phyloP scores from a whole-genome alignment of 2,113 vertebrate genomes.

The Scomber scombrus region DNA sequence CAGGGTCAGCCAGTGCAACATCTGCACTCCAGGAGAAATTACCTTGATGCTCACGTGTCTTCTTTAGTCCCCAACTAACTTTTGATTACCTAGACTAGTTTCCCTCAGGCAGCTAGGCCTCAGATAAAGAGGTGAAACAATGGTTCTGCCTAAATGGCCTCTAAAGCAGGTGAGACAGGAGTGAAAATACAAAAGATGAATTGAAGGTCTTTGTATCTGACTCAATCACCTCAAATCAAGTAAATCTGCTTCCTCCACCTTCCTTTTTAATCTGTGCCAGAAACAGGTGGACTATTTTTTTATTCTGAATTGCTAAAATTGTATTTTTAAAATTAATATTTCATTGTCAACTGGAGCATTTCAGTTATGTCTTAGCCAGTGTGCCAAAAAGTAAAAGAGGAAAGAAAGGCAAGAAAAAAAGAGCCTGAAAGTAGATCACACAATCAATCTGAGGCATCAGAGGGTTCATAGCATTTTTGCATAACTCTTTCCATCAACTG shows the following conservation, averaged over 20 bases:
- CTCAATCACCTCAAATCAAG: background rate
- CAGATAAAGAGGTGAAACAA: conserved; percentile 42
- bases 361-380: background rate
- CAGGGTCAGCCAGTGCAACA: conserved; percentile 55
- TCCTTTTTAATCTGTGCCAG: conserved; percentile 5
- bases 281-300: background rate
- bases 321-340: conserved; percentile 6
- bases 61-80: conserved; percentile 50
- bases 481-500: conserved; percentile 5
- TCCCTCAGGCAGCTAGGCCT: conserved; percentile 11
- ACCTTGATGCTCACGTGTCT: conserved; percentile 22
- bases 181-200: conserved; percentile 10
- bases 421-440: background rate
- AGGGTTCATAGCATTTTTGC: background rate
- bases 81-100: conserved; percentile 38
- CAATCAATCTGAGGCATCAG: background rate
- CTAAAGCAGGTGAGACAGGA: conserved; percentile 9
- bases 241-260: background rate
- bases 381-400: too few species aligned
- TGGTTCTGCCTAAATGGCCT: background rate
- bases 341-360: background rate
- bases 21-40: conserved; percentile 54
- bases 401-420: background rate
- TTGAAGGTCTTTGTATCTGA: conserved; percentile 26
- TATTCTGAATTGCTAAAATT: background rate